A percentile compares a stretch with the other conserved stretches of the same genome.
phyloP scores from a whole-genome alignment of 2,797 vertebrate species.

The Siniperca scherzeri region DNA sequence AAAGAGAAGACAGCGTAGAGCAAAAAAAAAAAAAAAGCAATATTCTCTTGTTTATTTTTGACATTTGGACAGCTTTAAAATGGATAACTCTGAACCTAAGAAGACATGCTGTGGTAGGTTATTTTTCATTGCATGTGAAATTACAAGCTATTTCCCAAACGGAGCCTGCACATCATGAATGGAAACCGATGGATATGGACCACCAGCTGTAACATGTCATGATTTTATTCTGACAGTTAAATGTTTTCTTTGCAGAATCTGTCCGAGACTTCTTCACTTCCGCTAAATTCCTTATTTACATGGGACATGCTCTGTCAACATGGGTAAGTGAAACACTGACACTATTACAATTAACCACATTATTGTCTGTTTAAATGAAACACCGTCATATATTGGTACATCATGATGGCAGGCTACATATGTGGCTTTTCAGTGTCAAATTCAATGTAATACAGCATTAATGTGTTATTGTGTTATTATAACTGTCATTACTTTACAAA shows the following conservation, averaged over 20 bases:
- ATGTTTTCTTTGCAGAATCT: conserved; percentile 69
- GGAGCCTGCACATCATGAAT: background rate
- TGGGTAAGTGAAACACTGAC: conserved; percentile 89
- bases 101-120: conserved; percentile 82
- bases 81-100: conserved; percentile 78
- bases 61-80: conserved; percentile 47
- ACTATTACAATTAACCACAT: background rate
- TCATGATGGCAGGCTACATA: conserved; percentile 8
- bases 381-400: conserved; percentile 4
- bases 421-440: conserved; percentile 1
- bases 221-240: background rate
- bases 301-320: conserved; percentile 95
- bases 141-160: accelerated
- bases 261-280: conserved; percentile 88
- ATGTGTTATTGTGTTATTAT: conserved; percentile 24
- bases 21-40: background rate
- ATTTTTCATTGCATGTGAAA: background rate
- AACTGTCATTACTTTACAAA: conserved; percentile 22
- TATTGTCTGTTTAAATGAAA: conserved; percentile 9
- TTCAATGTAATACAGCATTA: background rate
- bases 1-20: conserved; percentile 43
- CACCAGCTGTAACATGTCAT: background rate
- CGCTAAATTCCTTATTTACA: conserved; percentile 95
- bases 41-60: background rate
- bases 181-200: background rate